A percentile compares a stretch with the other conserved stretches of the same genome.
Evolutionary conservation across 2,797 vertebrate genomes (phyloP).

Genomic region (Phoxinus dragarum): DNA sequence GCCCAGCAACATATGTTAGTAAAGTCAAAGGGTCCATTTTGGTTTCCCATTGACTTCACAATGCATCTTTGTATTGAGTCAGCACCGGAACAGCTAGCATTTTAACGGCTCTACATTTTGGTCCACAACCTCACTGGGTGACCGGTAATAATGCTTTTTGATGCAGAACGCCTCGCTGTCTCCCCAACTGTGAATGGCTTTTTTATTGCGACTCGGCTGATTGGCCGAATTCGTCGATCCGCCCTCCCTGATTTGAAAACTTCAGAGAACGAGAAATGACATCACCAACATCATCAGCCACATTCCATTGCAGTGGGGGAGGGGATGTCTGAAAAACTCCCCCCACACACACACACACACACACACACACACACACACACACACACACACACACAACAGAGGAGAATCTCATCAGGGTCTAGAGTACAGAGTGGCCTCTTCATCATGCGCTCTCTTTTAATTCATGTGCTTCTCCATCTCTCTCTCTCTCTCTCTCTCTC

Average conservation of each 20-base stretch:
- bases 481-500: slow-evolving; percentile 54
- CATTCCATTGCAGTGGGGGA: slow-evolving; percentile 77
- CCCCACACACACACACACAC: slow-evolving; percentile 40
- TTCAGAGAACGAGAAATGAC: slow-evolving; percentile 78
- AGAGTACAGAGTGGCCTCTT: slow-evolving; percentile 70
- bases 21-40: slow-evolving; percentile 14
- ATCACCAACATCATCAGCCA: slow-evolving; percentile 78
- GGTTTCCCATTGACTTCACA: slow-evolving; percentile 19
- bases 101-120: slow-evolving; percentile 46
- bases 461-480: slow-evolving; percentile 73
- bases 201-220: slow-evolving; percentile 63
- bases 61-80: slow-evolving; percentile 45
- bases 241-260: slow-evolving; percentile 66
- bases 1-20: neutral
- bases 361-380: too few species aligned
- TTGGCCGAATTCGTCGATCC: slow-evolving; percentile 48
- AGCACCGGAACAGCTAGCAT: slow-evolving; percentile 50
- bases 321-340: slow-evolving; percentile 58
- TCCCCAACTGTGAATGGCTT: slow-evolving; percentile 73
- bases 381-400: slow-evolving; percentile 34
- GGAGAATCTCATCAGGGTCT: slow-evolving; percentile 56
- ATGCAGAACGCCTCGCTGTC: slow-evolving; percentile 66
- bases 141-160: slow-evolving; percentile 58
- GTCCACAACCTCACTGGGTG: slow-evolving; percentile 40
- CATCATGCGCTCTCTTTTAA: slow-evolving; percentile 79